phyloP scores from a whole-genome alignment of 1,140 invertebrate genomes.

The Polyergus mexicanus region DNA sequence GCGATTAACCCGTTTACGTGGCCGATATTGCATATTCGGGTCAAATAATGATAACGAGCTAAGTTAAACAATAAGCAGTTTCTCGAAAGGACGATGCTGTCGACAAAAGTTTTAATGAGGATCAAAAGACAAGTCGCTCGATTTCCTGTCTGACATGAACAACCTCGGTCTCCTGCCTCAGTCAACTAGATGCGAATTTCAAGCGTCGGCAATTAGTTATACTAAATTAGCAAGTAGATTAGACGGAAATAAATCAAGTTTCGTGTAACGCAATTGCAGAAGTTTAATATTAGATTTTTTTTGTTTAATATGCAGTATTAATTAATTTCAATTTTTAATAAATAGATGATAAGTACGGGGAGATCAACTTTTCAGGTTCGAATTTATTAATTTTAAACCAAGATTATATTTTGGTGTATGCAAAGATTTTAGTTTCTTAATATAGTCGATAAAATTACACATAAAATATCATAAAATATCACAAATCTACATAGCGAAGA shows the following conservation, averaged over 20 bases:
- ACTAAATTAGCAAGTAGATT: conserved; percentile 1
- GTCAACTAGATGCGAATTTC: neutral
- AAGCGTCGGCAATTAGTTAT: conserved; percentile 11
- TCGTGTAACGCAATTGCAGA: neutral
- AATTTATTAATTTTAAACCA: no score
- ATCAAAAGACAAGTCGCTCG: conserved; percentile 34
- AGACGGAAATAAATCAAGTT: neutral
- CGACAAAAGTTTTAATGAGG: conserved; percentile 66
- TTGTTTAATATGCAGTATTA: neutral
- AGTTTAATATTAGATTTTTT: neutral
- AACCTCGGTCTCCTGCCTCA: neutral
- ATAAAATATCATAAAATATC: neutral
- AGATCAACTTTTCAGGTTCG: no score
- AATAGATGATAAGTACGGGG: neutral
- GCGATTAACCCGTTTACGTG: conserved; percentile 63
- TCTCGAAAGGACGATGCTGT: conserved; percentile 15
- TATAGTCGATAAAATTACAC: neutral
- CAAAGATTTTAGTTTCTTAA: neutral
- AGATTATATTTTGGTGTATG: neutral
- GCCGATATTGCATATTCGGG: conserved; percentile 60
- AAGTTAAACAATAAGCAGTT: conserved; percentile 68
- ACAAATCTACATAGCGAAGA: neutral
- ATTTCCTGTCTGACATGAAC: conserved; percentile 18
- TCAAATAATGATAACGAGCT: conserved; percentile 63
- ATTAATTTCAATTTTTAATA: neutral